Evolutionary conservation across 1,140 invertebrate genomes (phyloP), one percentile per base, ranked within the genome.

Genomic region (Liolophura sinensis): DNA sequence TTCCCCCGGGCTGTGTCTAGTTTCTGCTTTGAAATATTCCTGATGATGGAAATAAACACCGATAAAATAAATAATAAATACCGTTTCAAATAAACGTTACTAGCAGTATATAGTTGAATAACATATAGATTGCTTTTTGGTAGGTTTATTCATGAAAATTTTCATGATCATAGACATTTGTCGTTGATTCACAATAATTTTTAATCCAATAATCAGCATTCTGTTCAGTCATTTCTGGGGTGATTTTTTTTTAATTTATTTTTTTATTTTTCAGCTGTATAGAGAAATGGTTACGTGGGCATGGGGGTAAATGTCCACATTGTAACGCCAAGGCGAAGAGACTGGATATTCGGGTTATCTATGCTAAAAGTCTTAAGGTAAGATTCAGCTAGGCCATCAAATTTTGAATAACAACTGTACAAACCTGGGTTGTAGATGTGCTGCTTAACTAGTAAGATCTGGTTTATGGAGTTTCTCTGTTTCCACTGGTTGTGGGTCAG

Each of bases 261-360:
- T 25, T 9, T 57, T 62, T 67, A 51, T 27, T 25, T 69, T 74
- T 18, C 64, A 80, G 87, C 56, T 97, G 95, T 80, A 92, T 97
- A 24, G 86, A 90, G 48, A 88, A 89, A 56, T 97, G 94, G 95
- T 78, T 97, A 0, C 80, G 80, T 64, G 76, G 74, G 20, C 75
- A 81, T 27, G 76, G 84, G 65, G 82, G 82, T 1, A 84, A 87
- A 60, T 97, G 95, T 82, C 95, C 95, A 0, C 92, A 93, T 57
- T 97, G 95, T 80, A 97, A 97, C 81, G 87, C 87, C 27, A 91
- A 90, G 83, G 92, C 93, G 0, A 78, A 84, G 7, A 79, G 88
- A 22, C 89, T 87, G 73, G 94, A 97, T 77, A 89, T 97, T 57
- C 81, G 92, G 31, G 86, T 88, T 59, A 88, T 96, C 16, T 93